Base-by-base conservation (phyloP, 2,888 invertebrate genomes). In the Scotopteryx bipunctaria region DNA sequence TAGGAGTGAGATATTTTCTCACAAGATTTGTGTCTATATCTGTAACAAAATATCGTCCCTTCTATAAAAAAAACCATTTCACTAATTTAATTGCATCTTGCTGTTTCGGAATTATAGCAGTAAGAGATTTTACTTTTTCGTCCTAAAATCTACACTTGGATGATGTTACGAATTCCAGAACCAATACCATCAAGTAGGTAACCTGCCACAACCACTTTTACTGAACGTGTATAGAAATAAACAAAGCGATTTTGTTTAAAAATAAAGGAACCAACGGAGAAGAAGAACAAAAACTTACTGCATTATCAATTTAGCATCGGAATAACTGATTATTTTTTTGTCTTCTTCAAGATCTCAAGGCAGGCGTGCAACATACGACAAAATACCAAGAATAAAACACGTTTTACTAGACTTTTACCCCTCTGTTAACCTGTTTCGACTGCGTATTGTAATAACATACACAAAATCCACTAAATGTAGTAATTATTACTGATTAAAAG, bases 321-420 rank as follows among this genome's bases (percentile, higher is more conserved):
- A 88, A 83, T 81, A 80, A 79, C 73, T 78, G 81, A 86, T 83
- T 82, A 48, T 48, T 83, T 82, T 89, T 90, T 89, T 89, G 86
- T 86, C 85, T 82, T 83, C 80, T 81, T 82, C 76, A 71, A 83
- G 81, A 83, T 83, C 84, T 81, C 84, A 87, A 84, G 83, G 78
- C 86, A 88, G 89, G 89, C 91, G 89, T 90, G 90, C 87, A 85
- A 86, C 86, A 81, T 86, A 80, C 81, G 84, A 85, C 78, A 82
- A 87, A 86, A 88, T 87, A 81, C 78, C 78, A 78, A 75, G 78
- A 71, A 67, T 73, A 78, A 72, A 77, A 59, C 76, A 78, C 78
- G 76, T 73, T 68, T 69, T 56, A 58, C 55, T 58, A 60, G 50
- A 46, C 66, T 72, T 76, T 63, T 73, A 63, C 53, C 57, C 67